Percentiles rank a stretch among this genome's conserved stretches.
Conservation (phyloP, 1,140 invertebrate species). For the Lethrus apterus region DNA sequence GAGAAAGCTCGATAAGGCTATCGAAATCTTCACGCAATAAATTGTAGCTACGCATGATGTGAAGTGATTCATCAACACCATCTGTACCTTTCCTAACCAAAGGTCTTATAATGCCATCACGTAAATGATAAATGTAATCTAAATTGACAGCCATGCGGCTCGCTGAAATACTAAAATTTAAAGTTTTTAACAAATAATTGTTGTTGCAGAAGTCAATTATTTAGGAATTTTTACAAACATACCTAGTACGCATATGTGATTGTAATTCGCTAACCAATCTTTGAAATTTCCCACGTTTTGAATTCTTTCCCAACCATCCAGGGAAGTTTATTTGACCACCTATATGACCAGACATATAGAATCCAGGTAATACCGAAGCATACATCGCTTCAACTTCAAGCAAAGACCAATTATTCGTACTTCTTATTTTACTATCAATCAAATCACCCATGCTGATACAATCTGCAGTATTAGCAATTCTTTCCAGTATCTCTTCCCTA, state of each 20-base stretch:
- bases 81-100: constrained; percentile 60
- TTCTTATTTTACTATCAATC: constrained; percentile 73
- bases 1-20: constrained; percentile 71
- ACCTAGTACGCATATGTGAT: constrained; percentile 73
- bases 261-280: constrained; percentile 77
- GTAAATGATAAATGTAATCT: constrained; percentile 73
- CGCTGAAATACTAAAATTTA: constrained; percentile 60
- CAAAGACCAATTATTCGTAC: constrained; percentile 77
- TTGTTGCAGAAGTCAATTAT: constrained; percentile 7
- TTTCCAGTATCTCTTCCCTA: constrained; percentile 53
- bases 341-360: constrained; percentile 72
- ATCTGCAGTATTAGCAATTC: constrained; percentile 73
- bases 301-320: constrained; percentile 93
- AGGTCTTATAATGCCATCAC: constrained; percentile 65
- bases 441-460: constrained; percentile 80
- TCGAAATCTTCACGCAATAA: constrained; percentile 87
- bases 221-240: constrained; percentile 24
- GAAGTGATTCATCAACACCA: constrained; percentile 66
- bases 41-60: constrained; percentile 74
- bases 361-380: constrained; percentile 84
- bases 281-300: constrained; percentile 70
- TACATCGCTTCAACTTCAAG: constrained; percentile 87
- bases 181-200: constrained; percentile 16
- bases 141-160: constrained; percentile 68
- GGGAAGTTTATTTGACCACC: constrained; percentile 82